A percentile compares a stretch with the other conserved stretches of the same genome.
phyloP scores from a whole-genome alignment of 2,113 vertebrate genomes.

The Coptodon rendalli region DNA sequence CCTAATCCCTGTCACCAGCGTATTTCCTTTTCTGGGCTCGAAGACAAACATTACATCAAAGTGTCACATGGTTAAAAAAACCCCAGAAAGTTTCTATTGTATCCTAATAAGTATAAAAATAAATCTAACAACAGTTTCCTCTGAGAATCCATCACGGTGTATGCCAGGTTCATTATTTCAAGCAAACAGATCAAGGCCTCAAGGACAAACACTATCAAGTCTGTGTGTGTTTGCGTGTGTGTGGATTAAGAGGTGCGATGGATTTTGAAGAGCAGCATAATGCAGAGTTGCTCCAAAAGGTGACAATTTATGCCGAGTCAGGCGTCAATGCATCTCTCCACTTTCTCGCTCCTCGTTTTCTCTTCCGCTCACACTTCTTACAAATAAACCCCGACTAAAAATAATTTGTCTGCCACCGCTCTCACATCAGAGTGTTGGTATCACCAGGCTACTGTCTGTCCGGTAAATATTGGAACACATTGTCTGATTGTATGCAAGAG shows the following conservation, averaged over 20 bases:
- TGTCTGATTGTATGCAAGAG: not conserved
- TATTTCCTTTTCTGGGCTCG: not conserved
- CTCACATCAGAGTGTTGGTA: not conserved
- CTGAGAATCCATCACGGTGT: not conserved
- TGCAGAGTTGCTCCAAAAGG: constrained; percentile 8
- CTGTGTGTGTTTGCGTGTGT: not conserved
- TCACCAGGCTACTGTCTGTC: not conserved
- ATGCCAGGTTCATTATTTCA: constrained; percentile 17
- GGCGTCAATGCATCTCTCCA: not conserved
- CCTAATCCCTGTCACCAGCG: not conserved
- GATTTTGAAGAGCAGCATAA: constrained; percentile 18
- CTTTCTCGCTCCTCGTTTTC: not conserved
- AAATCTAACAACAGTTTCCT: not conserved
- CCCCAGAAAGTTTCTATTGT: not conserved
- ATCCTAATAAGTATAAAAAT: constrained; percentile 5
- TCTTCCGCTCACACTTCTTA: not conserved
- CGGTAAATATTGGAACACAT: not conserved
- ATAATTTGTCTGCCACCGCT: not conserved
- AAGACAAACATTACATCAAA: not conserved
- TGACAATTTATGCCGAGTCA: constrained; percentile 40
- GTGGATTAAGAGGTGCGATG: not conserved
- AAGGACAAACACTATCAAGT: constrained; percentile 29
- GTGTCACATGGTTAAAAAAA: not conserved
- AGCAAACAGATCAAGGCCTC: constrained; percentile 48
- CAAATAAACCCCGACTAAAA: not conserved